Conservation (phyloP, 2,888 invertebrate genomes). For the Rhagium mordax region DNA sequence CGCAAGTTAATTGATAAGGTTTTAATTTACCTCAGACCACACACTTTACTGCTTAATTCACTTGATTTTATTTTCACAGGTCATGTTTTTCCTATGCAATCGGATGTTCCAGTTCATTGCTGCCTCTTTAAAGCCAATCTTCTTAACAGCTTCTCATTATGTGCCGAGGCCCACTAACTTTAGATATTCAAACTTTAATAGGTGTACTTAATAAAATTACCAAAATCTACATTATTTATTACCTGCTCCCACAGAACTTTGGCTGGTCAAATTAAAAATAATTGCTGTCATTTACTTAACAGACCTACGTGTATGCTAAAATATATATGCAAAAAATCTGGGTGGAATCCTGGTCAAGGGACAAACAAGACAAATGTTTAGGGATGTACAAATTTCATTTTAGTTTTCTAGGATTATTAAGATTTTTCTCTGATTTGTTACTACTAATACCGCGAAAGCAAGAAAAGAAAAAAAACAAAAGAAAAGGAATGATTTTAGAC, state of each 20-base stretch:
- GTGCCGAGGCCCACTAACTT: background rate
- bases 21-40: conserved; percentile 44
- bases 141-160: background rate
- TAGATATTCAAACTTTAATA: conserved; percentile 7
- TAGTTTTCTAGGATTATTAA: too few relatives aligned
- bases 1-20: conserved; percentile 44
- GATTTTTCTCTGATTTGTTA: too few relatives aligned
- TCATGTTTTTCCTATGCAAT: conserved; percentile 24
- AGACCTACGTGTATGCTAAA: background rate
- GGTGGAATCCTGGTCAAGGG: too few relatives aligned
- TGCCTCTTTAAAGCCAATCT: background rate
- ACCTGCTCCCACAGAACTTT: background rate
- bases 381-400: too few relatives aligned
- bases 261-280: background rate
- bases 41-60: conserved; percentile 29
- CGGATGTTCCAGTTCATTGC: background rate
- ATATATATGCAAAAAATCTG: background rate
- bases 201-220: conserved; percentile 6
- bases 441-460: too few relatives aligned
- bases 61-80: conserved; percentile 24
- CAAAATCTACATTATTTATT: conserved; percentile 13
- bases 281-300: conserved; percentile 3
- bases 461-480: too few relatives aligned
- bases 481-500: too few relatives aligned
- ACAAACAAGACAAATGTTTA: too few relatives aligned